Base-by-base conservation (phyloP, 2,113 vertebrate species). In the Ceratotherium simum region DNA sequence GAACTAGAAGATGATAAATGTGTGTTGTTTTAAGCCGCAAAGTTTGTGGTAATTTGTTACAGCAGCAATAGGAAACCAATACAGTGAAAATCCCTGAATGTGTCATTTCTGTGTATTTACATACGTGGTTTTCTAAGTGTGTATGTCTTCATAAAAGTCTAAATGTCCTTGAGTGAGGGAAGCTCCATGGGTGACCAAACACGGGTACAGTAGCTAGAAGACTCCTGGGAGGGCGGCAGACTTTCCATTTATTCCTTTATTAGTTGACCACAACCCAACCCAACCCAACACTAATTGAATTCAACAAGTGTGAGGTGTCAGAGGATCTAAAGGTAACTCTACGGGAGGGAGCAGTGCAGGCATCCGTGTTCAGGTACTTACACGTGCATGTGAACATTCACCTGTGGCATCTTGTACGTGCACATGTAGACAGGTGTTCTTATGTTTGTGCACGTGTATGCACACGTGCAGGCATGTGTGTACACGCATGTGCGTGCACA, bases 321-420 rank as follows among this genome's bases (percentile, higher is more conserved):
- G 36, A 36, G 29, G 46, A 27, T 13, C 67, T 70, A 14, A 39
- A 27, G 21, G 14, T 70, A 20, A 33, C 27, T 39, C 39, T 31
- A 5, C 21, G 29, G 18, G 27, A 88, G 39, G 33, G 60, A 10
- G 2, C 17, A 23, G 36, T 36, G 1, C 1, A 36, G 39, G 7
- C 8, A 3, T 25, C 70, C 64, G 9, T n/a, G 46, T 69, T 76
- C 25, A 42, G 33, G 60, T 13, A 25, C 25, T 54, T 27, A 29
- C 23, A 42, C 2, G 17, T 58, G 11, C 23, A 8, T 42, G 54
- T 65, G 58, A 36, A 67, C 23, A 6, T 65, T 78, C 21, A 12
- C 9, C 23, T 1, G 2, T 36, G 70, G 89, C 51, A 84, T 58
- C 20, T 23, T 23, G 6, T 0, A 29, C 0, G 0, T 33, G 86